These are phyloP conservation scores for Meteorus colon DNA, from an alignment of 2,888 invertebrate species.

Conservation along the genomic window DNA sequence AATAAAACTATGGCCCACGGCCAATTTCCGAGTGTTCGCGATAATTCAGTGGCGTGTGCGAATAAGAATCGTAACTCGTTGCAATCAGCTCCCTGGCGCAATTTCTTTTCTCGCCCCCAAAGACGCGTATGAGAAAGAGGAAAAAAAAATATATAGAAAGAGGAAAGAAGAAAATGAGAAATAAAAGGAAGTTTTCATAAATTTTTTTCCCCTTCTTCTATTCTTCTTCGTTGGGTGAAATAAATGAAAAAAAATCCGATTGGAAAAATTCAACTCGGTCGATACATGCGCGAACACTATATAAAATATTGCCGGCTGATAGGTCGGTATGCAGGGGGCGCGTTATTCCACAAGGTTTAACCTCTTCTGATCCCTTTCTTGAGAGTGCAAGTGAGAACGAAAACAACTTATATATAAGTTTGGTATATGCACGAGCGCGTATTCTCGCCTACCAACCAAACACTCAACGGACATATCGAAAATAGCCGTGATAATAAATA, in stretches of 20 bases:
- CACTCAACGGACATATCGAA: constrained; percentile 19
- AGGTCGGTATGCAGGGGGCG: constrained; percentile 36
- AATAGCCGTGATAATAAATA: constrained; percentile 8
- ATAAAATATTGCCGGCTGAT: constrained; percentile 26
- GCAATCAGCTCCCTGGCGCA: constrained; percentile 29
- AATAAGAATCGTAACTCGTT: constrained; percentile 35
- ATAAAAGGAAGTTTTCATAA: constrained; percentile 20
- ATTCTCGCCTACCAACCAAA: constrained; percentile 3
- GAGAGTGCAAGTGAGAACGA: background rate
- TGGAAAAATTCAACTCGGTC: constrained; percentile 31
- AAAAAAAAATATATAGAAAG: background rate
- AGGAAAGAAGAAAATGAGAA: background rate
- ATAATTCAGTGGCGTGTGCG: constrained; percentile 29
- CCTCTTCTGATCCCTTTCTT: constrained; percentile 24
- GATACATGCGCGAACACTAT: constrained; percentile 24
- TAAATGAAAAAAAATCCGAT: constrained; percentile 6
- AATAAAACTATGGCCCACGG: constrained; percentile 41
- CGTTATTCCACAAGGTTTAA: constrained; percentile 30
- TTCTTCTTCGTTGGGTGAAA: background rate
- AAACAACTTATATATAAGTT: constrained; percentile 20
- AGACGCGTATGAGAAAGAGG: background rate
- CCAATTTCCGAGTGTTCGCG: constrained; percentile 39
- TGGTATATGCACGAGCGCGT: constrained; percentile 19
- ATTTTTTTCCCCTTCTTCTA: background rate
- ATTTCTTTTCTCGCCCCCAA: constrained; percentile 20